A percentile compares a stretch with the other conserved stretches of the same genome.
These are phyloP conservation scores for Hemithea aestivaria DNA, from an alignment of 2,888 invertebrate species.

Conservation along the genomic window DNA sequence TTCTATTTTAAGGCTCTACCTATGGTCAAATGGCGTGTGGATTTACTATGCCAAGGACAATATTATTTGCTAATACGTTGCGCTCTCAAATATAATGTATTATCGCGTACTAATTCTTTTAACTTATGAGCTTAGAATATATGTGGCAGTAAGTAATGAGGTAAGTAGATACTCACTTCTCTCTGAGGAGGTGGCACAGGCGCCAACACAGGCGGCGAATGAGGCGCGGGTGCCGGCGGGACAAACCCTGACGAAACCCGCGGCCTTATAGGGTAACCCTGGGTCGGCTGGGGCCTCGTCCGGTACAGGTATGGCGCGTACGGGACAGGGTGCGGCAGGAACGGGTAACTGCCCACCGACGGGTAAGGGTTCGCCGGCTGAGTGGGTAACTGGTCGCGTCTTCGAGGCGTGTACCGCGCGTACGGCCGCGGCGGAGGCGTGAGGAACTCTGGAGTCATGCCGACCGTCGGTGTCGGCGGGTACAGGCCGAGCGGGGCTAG, in stretches of 20 bases:
- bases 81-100: no score
- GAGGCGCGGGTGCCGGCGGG: slow-evolving; percentile 65
- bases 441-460: slow-evolving; percentile 81
- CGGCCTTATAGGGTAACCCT: slow-evolving; percentile 58
- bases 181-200: slow-evolving; percentile 58
- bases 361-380: slow-evolving; percentile 53
- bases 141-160: no score
- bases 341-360: slow-evolving; percentile 62
- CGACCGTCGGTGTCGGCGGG: slow-evolving; percentile 69
- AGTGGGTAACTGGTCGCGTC: slow-evolving; percentile 57
- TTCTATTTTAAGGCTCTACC: no score
- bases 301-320: slow-evolving; percentile 67
- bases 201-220: slow-evolving; percentile 58
- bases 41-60: no score
- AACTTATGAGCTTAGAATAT: no score
- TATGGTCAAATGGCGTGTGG: no score
- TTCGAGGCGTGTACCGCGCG: slow-evolving; percentile 71
- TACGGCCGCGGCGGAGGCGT: slow-evolving; percentile 82
- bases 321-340: slow-evolving; percentile 65
- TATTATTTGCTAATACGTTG: no score
- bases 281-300: slow-evolving; percentile 58
- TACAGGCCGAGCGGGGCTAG: slow-evolving; percentile 79
- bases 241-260: slow-evolving; percentile 67
- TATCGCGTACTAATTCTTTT: no score
- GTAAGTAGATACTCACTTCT: slow-evolving; percentile 46